Conservation (phyloP, 2,797 vertebrate species). For the Hypotaenidia okinawae region DNA sequence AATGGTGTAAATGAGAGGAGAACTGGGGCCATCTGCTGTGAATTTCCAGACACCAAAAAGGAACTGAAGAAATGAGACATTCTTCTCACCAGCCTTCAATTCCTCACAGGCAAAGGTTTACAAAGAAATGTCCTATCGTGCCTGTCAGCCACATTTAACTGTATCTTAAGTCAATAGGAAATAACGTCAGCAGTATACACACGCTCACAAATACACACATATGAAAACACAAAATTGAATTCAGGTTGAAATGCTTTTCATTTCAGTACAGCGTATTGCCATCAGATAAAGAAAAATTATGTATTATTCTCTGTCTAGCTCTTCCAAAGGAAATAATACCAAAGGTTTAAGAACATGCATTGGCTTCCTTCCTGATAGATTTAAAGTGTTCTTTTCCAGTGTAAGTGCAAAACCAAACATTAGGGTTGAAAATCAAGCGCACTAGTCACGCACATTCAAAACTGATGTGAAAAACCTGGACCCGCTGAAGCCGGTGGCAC, state of each 20-base stretch:
- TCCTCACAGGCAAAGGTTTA: neutral
- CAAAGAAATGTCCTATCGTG: neutral
- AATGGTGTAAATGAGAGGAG: conserved; percentile 31
- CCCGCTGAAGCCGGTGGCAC: conserved; percentile 10
- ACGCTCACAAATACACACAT: neutral
- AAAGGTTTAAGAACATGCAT: conserved; percentile 55
- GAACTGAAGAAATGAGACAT: neutral
- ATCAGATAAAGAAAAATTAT: conserved; percentile 55
- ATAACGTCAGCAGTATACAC: neutral
- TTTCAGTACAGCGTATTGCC: conserved; percentile 2
- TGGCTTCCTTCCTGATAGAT: conserved; percentile 63
- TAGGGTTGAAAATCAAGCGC: conserved; percentile 31
- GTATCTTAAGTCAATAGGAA: conserved; percentile 31
- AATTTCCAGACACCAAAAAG: conserved; percentile 11
- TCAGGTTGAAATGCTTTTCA: conserved; percentile 31
- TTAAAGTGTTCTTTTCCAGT: conserved; percentile 56
- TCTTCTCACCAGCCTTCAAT: neutral
- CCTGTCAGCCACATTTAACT: neutral
- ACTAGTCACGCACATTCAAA: conserved; percentile 28
- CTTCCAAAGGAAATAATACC: conserved; percentile 68
- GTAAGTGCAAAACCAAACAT: conserved; percentile 57
- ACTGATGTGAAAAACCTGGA: conserved; percentile 35
- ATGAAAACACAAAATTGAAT: conserved; percentile 28
- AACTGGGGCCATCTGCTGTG: conserved; percentile 33
- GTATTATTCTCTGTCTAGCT: conserved; percentile 38